Conservation (phyloP, 2,888 invertebrate genomes). For the Hanleya hanleyi region DNA sequence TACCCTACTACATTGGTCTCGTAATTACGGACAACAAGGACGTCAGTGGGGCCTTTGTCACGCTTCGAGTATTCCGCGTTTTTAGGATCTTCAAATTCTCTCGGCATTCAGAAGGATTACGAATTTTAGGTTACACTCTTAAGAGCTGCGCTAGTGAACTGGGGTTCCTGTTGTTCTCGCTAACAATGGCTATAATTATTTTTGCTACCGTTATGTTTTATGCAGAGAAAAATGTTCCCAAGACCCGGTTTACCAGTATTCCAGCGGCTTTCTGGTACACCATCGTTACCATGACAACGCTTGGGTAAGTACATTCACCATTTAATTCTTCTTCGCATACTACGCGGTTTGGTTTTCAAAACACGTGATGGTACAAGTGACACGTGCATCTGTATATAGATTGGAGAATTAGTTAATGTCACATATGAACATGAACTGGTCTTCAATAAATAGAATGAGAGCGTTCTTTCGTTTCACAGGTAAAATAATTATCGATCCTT, state of each 20-base stretch:
- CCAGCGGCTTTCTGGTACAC: constrained; percentile 99
- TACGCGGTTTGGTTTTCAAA: too few species aligned
- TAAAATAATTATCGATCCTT: too few species aligned
- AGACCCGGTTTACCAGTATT: constrained; percentile 98
- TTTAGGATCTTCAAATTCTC: constrained; percentile 99
- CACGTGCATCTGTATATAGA: too few species aligned
- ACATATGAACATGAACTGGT: too few species aligned
- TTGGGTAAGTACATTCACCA: constrained; percentile 86
- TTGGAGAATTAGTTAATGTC: too few species aligned
- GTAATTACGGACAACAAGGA: constrained; percentile 98
- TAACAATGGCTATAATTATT: constrained; percentile 99
- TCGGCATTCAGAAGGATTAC: constrained; percentile 97
- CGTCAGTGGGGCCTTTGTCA: constrained; percentile 99
- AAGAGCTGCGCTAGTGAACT: constrained; percentile 99
- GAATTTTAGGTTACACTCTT: constrained; percentile 98
- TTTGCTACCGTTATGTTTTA: constrained; percentile 99
- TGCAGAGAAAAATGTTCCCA: constrained; percentile 98
- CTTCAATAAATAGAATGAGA: too few species aligned
- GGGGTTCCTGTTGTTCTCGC: constrained; percentile 98
- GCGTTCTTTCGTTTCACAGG: too few species aligned
- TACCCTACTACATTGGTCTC: constrained; percentile 99
- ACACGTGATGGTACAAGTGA: too few species aligned
- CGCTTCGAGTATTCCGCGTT: constrained; percentile 98
- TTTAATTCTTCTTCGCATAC: too few species aligned
- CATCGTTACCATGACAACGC: constrained; percentile 99